Conservation (phyloP, 92 coral and sea anemone genomes). For the Zoanthus sansibaricus region DNA sequence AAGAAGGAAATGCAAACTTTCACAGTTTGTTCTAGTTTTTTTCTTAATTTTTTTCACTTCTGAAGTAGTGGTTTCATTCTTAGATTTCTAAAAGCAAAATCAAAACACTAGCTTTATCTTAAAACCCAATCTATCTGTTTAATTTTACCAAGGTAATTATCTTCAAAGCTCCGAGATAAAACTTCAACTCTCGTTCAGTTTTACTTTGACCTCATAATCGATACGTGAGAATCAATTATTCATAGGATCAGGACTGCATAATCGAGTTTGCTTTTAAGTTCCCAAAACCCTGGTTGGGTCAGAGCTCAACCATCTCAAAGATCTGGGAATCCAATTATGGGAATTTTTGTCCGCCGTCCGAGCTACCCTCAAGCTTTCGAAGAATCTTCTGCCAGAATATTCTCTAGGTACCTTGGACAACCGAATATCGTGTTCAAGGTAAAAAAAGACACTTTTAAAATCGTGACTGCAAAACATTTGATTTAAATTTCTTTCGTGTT, state of each 20-base stretch:
- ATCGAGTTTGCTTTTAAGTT: slow-evolving; percentile 37
- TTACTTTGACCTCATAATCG: slow-evolving; percentile 4
- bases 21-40: slow-evolving; percentile 11
- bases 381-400: neutral
- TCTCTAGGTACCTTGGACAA: neutral
- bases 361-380: neutral
- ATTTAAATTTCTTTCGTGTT: slow-evolving; percentile 29
- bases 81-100: neutral
- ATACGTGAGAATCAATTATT: slow-evolving; percentile 20
- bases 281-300: slow-evolving; percentile 26
- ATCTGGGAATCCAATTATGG: slow-evolving; percentile 40
- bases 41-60: neutral
- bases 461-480: slow-evolving; percentile 17
- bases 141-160: neutral
- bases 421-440: neutral
- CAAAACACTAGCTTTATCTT: neutral
- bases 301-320: slow-evolving; percentile 19
- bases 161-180: neutral
- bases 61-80: neutral
- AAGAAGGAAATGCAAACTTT: slow-evolving; percentile 27
- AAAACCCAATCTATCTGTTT: neutral
- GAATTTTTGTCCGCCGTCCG: neutral
- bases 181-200: slow-evolving; percentile 3
- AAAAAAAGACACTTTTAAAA: neutral
- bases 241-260: slow-evolving; percentile 11